A percentile compares a stretch with the other conserved stretches of the same genome.
Conservation (phyloP, 2,888 invertebrate genomes). For the Ophion ventricosus region DNA sequence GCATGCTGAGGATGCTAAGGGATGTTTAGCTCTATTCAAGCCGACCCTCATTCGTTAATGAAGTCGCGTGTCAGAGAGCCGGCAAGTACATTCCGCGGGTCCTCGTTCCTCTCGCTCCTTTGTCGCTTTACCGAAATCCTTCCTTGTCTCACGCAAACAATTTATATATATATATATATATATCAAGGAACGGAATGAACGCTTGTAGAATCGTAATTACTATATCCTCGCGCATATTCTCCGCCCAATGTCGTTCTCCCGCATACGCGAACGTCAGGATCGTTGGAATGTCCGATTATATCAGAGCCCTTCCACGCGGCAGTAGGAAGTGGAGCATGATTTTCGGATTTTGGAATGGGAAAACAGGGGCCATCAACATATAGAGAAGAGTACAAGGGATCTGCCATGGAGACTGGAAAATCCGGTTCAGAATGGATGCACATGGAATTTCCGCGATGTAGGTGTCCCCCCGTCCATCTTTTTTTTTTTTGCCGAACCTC, state of each 20-base stretch:
- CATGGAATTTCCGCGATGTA: slow-evolving; percentile 54
- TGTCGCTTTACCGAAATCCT: slow-evolving; percentile 24
- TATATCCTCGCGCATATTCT: slow-evolving; percentile 77
- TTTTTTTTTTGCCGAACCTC: neutral
- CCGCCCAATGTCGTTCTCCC: slow-evolving; percentile 71
- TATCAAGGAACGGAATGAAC: slow-evolving; percentile 71
- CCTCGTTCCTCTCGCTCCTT: slow-evolving; percentile 10
- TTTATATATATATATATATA: slow-evolving; percentile 1
- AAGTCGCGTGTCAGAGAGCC: slow-evolving; percentile 79
- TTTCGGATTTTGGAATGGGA: slow-evolving; percentile 31
- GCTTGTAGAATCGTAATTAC: slow-evolving; percentile 80
- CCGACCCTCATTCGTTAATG: slow-evolving; percentile 78
- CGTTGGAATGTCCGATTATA: slow-evolving; percentile 68
- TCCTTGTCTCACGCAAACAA: slow-evolving; percentile 4
- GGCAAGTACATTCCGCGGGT: slow-evolving; percentile 76
- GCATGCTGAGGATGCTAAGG: slow-evolving; percentile 41
- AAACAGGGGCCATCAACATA: slow-evolving; percentile 34
- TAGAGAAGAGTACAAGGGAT: slow-evolving; percentile 1
- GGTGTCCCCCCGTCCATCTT: slow-evolving; percentile 7
- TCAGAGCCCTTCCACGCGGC: slow-evolving; percentile 67
- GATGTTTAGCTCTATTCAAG: slow-evolving; percentile 78
- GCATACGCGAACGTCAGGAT: slow-evolving; percentile 69
- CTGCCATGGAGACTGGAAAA: slow-evolving; percentile 55
- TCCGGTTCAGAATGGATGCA: slow-evolving; percentile 54
- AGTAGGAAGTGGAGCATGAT: slow-evolving; percentile 60